These are phyloP conservation scores for Suncus etruscus DNA, from an alignment of 2,113 vertebrate species.

Conservation along the genomic window DNA sequence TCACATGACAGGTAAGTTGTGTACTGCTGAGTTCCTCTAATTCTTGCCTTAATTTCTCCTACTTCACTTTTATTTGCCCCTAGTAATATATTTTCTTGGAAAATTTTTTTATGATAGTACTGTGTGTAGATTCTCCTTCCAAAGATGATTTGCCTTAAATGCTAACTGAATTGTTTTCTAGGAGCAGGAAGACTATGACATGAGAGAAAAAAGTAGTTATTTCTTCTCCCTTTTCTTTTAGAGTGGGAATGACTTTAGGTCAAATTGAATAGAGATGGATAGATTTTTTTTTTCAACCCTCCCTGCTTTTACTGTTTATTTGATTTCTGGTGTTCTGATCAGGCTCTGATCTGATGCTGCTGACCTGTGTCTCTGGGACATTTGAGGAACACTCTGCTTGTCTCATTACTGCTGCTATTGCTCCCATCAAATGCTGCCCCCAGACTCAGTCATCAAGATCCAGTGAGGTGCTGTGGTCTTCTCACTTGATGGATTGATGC, in stretches of 20 bases:
- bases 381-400: neutral
- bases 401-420: neutral
- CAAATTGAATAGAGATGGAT: neutral
- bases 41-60: no score
- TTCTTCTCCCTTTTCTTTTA: neutral
- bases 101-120: neutral
- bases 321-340: neutral
- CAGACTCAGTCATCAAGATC: neutral
- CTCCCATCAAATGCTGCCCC: no score
- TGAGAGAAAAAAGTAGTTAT: neutral
- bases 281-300: neutral
- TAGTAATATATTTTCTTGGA: slow-evolving; percentile 1
- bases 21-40: no score
- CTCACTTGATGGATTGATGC: no score
- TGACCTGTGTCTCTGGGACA: neutral
- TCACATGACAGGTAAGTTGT: no score
- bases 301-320: neutral
- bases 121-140: neutral
- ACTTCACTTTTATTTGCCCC: no score
- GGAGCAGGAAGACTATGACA: neutral
- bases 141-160: neutral
- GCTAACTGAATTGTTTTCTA: neutral
- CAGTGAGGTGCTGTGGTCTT: neutral
- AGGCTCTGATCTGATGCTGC: neutral
- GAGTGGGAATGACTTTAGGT: neutral